phyloP scores from a whole-genome alignment of 2,888 invertebrate genomes.

The Tuberolachnus salignus region DNA sequence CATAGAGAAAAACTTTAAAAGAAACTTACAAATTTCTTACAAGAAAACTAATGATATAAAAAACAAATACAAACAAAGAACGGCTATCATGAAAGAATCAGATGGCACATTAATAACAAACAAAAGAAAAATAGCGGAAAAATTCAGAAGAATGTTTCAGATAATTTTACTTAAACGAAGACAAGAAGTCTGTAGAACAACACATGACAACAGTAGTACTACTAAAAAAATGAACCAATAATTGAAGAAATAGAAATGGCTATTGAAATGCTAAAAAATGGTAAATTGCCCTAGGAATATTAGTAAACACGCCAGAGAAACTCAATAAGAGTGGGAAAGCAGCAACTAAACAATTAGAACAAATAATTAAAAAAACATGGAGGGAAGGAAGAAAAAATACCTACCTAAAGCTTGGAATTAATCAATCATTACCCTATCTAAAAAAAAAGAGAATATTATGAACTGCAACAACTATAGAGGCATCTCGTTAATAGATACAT shows the following conservation, averaged over 20 bases:
- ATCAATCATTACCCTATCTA: background rate
- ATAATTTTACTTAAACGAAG: slow-evolving; percentile 19
- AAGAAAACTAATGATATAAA: slow-evolving; percentile 21
- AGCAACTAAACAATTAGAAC: slow-evolving; percentile 11
- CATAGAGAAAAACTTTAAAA: slow-evolving; percentile 7
- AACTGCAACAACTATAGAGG: background rate
- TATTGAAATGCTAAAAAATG: slow-evolving; percentile 22
- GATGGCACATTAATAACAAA: slow-evolving; percentile 24
- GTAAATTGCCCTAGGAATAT: slow-evolving; percentile 31
- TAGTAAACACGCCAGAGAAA: slow-evolving; percentile 26
- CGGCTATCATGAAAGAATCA: slow-evolving; percentile 26
- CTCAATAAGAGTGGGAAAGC: slow-evolving; percentile 9
- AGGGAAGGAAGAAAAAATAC: slow-evolving; percentile 7
- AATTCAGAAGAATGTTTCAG: slow-evolving; percentile 34
- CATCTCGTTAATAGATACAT: background rate
- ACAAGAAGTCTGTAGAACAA: slow-evolving; percentile 16
- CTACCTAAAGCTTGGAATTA: slow-evolving; percentile 19
- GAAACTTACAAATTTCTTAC: background rate
- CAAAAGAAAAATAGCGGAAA: slow-evolving; percentile 30
- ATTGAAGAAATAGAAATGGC: slow-evolving; percentile 24
- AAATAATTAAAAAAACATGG: slow-evolving; percentile 31
- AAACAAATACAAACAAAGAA: slow-evolving; percentile 24
- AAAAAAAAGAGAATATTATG: background rate
- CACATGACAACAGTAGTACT: slow-evolving; percentile 9
- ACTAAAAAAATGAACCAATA: slow-evolving; percentile 24